Base-by-base conservation (phyloP, 2,113 vertebrate genomes). In the Myrmecophaga tridactyla region DNA sequence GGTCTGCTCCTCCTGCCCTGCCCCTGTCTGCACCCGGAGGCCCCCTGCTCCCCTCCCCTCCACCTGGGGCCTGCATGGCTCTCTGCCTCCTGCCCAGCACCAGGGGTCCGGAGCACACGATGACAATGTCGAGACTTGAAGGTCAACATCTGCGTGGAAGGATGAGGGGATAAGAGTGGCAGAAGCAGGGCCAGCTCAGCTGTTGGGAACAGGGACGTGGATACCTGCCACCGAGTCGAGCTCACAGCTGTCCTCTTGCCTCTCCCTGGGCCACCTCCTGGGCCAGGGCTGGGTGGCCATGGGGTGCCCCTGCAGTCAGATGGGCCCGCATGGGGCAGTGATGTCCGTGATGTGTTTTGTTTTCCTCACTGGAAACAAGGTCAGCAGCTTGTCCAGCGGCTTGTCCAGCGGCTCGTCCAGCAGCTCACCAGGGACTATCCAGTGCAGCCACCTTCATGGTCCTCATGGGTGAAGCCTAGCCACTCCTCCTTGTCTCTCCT, bases 191-290 rank as follows among this genome's bases (percentile, higher is more conserved):
- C 65, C 34, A 8, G 17, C n/a, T 20, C 15, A 1, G 41, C 60
- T 72, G 12, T 36, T 8, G 81, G 76, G 70, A 43, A 3, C 62
- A 0, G 20, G 21, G 48, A 36, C 69, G n/a, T 0, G 11, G 31
- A 2, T 27, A 29, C 3, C 6, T 41, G 15, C 39, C 58, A 4
- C 1, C n/a, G 76, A 6, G 25, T 23, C 0, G 56, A 3, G 3
- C 13, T 0, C 34, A 25, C 56, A 48, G 77, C 7, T n/a, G 3
- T 13, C 18, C 27, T 34, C 58, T 0, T 20, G 17, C 36, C 0
- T 0, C 43, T 2, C n/a, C 14, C 3, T 0, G 0, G 23, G 20
- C 67, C 4, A 34, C 41, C 10, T 6, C 34, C 11, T 7, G 23
- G 14, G 48, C 2, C 7, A 3, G 60, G 27, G 60, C 13, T 0